Conservation (phyloP, 2,888 invertebrate genomes). For the Torymus aiolomorphi region DNA sequence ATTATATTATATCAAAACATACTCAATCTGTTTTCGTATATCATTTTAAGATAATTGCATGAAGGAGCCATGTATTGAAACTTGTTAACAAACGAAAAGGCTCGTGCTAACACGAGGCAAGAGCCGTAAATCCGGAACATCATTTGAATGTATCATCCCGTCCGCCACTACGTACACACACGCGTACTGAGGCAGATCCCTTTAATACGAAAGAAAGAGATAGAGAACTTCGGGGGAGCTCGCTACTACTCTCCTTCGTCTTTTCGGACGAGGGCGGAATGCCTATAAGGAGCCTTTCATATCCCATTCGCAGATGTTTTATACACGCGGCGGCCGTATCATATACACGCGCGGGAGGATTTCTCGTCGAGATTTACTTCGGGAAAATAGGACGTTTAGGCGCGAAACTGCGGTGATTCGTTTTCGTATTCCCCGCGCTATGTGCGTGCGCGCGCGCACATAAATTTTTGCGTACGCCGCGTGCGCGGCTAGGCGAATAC, state of each 20-base stretch:
- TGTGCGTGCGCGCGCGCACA: constrained; percentile 8
- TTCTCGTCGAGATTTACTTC: constrained; percentile 37
- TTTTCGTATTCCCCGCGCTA: constrained; percentile 12
- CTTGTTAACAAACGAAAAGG: no score
- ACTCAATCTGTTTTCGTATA: no score
- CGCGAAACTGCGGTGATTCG: background rate
- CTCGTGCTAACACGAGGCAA: no score
- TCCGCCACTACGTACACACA: no score
- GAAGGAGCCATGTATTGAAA: no score
- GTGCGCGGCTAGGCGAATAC: background rate
- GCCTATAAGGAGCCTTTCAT: constrained; percentile 17
- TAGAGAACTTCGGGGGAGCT: background rate
- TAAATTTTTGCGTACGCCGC: constrained; percentile 22
- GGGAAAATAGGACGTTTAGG: constrained; percentile 32
- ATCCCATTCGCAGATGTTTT: constrained; percentile 27
- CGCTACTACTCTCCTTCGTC: background rate
- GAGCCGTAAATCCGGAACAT: no score
- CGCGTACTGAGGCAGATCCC: no score
- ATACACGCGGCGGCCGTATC: background rate
- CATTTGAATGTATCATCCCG: no score
- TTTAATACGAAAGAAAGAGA: no score
- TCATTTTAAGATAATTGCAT: no score
- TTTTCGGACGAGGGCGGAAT: background rate
- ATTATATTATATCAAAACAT: no score
- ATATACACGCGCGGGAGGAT: constrained; percentile 5